These are phyloP conservation scores for Pagrus major DNA, from an alignment of 2,113 vertebrate genomes.

Conservation along the genomic window DNA sequence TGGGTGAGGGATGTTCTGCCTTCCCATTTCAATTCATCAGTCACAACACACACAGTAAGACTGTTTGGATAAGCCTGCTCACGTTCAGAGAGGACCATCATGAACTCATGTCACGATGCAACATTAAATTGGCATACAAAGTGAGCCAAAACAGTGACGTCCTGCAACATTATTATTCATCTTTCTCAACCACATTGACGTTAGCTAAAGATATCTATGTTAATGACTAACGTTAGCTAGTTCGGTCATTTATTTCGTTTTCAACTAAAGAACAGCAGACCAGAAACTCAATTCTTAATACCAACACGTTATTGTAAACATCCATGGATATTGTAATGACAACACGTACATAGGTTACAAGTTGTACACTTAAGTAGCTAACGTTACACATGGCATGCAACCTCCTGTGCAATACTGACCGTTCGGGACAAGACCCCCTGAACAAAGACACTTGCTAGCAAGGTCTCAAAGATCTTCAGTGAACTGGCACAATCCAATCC, in stretches of 20 bases:
- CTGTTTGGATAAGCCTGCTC: not conserved
- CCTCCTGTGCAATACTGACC: constrained; percentile 8
- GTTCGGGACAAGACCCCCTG: not conserved
- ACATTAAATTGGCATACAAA: no score
- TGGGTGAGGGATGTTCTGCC: not conserved
- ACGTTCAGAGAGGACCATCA: not conserved
- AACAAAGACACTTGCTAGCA: no score
- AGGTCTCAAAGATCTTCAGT: no score
- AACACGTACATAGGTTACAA: not conserved
- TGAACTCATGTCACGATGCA: no score
- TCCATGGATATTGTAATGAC: not conserved
- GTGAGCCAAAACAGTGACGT: no score
- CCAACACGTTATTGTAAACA: not conserved
- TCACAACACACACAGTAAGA: not conserved
- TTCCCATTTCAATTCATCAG: not conserved
- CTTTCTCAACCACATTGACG: no score
- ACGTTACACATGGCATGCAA: not conserved
- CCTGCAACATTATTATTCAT: no score
- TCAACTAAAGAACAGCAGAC: not conserved
- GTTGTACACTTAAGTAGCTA: rapidly evolving
- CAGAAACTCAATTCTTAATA: not conserved
- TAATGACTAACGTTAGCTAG: no score
- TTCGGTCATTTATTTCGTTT: not conserved
- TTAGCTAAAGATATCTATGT: not conserved
- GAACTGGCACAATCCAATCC: no score